These are phyloP conservation scores for Crocodylus rhombifer DNA, from an alignment of 2,797 vertebrate species.

Conservation along the genomic window DNA sequence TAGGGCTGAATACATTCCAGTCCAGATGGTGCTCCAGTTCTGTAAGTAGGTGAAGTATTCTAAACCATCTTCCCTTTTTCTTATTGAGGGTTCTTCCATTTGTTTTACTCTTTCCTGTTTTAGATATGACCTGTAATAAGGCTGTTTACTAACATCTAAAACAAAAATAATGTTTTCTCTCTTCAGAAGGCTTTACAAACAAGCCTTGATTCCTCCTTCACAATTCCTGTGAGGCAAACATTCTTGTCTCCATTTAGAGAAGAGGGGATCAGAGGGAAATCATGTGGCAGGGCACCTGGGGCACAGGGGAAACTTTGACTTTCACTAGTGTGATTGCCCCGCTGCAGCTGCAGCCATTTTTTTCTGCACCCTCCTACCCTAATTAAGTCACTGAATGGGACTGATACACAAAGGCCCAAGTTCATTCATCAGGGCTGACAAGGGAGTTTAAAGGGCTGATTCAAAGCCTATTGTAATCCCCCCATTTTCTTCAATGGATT, in stretches of 20 bases:
- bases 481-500: too few relatives aligned
- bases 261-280: background rate
- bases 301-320: too few relatives aligned
- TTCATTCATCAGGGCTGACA: too few relatives aligned
- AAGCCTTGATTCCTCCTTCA: background rate
- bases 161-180: background rate
- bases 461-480: too few relatives aligned
- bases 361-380: too few relatives aligned
- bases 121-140: background rate
- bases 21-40: background rate
- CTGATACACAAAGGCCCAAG: too few relatives aligned
- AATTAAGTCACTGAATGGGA: too few relatives aligned
- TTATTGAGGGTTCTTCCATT: rapidly evolving
- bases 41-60: background rate
- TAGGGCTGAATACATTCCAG: too few relatives aligned
- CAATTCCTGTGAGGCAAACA: background rate
- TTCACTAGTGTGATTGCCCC: too few relatives aligned
- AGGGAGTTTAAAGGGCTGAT: too few relatives aligned
- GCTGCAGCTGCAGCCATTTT: too few relatives aligned
- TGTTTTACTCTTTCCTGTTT: background rate
- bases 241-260: background rate
- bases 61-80: background rate
- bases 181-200: background rate
- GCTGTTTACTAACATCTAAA: background rate
- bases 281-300: too few relatives aligned